Percentiles rank a stretch among this genome's conserved stretches.
phyloP scores from a whole-genome alignment of 2,113 vertebrate species.

The Neolamprologus brichardi region DNA sequence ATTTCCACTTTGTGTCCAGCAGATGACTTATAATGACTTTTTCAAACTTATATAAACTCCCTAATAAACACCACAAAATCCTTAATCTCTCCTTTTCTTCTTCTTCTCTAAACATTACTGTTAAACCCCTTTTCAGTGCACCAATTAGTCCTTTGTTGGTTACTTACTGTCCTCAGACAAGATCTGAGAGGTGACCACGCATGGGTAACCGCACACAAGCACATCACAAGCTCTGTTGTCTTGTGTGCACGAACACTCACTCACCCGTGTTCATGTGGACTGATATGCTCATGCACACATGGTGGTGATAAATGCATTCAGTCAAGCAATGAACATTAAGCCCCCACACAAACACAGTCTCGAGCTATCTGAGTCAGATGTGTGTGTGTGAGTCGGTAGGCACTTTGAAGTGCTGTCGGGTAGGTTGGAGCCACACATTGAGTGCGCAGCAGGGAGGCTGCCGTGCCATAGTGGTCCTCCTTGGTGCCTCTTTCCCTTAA shows the following conservation, averaged over 20 bases:
- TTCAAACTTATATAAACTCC: not conserved
- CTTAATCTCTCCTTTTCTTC: not conserved
- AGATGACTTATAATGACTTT: not conserved
- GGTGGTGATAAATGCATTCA: not conserved
- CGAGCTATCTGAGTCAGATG: not conserved
- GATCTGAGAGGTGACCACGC: not conserved
- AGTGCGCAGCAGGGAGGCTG: slow-evolving; percentile 12
- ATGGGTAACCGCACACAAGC: not conserved
- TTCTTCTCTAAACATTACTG: not conserved
- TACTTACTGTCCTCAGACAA: not conserved
- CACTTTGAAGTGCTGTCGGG: slow-evolving; percentile 39
- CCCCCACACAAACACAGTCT: not conserved
- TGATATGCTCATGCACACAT: not conserved
- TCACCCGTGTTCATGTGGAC: not conserved
- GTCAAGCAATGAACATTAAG: not conserved
- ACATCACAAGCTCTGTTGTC: not conserved
- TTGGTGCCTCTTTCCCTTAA: slow-evolving; percentile 18
- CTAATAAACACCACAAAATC: not conserved
- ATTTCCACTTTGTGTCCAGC: not conserved
- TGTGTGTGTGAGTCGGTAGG: not conserved
- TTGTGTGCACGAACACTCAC: not conserved
- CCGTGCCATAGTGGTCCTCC: not conserved
- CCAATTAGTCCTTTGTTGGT: not conserved
- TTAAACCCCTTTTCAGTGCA: not conserved
- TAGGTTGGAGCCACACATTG: slow-evolving; percentile 15